These are phyloP conservation scores for Neotoma lepida DNA, from an alignment of 2,113 vertebrate species.

Conservation along the genomic window DNA sequence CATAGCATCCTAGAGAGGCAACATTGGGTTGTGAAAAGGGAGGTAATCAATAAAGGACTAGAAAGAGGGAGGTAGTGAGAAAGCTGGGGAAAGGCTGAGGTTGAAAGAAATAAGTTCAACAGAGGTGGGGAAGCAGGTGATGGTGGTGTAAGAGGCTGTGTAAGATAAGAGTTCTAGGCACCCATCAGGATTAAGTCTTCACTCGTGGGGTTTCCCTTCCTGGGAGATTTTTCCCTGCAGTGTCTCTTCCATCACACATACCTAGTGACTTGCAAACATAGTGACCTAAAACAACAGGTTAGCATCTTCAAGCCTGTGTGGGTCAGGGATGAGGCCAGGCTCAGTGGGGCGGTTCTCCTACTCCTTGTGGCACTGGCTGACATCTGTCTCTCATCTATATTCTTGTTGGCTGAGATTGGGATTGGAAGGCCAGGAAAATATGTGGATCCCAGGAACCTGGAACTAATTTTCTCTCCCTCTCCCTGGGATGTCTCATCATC, in stretches of 20 bases:
- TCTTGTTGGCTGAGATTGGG: too few species aligned
- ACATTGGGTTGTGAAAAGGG: background rate
- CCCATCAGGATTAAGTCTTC: background rate
- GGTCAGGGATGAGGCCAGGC: background rate
- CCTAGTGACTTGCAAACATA: background rate
- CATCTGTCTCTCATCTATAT: background rate
- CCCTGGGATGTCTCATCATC: background rate
- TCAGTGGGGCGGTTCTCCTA: background rate
- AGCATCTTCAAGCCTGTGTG: background rate
- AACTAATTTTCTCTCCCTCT: background rate
- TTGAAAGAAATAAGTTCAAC: background rate
- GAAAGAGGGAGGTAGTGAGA: background rate
- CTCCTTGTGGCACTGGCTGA: background rate
- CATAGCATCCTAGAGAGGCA: background rate
- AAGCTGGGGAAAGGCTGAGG: background rate
- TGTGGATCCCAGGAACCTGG: background rate
- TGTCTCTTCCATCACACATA: background rate
- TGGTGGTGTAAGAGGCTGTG: background rate
- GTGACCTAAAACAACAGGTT: background rate
- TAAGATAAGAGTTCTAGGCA: too few species aligned
- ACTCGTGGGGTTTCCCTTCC: background rate
- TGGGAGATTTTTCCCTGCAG: background rate
- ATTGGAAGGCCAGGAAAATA: background rate
- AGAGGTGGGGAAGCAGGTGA: background rate
- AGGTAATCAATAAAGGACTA: background rate